Percentiles rank a stretch among this genome's conserved stretches.
phyloP scores from a whole-genome alignment of 2,113 vertebrate species.

The Pyxicephalus adspersus region DNA sequence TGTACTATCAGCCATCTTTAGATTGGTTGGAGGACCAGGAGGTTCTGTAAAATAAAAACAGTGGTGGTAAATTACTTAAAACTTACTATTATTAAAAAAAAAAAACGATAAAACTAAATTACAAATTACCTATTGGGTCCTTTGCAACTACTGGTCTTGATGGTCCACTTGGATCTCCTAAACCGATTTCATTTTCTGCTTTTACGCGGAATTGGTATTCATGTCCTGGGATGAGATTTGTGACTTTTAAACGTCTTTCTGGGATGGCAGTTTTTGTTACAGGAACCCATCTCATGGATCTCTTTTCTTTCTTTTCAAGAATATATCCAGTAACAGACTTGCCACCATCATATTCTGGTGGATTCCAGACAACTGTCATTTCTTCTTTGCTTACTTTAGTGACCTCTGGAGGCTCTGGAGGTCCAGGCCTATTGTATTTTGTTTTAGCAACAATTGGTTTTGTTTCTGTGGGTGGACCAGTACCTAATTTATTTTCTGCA shows the following conservation, averaged over 20 bases:
- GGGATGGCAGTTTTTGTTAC: constrained; percentile 87
- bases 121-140: constrained; percentile 86
- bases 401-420: constrained; percentile 90
- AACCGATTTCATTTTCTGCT: constrained; percentile 95
- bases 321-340: constrained; percentile 94
- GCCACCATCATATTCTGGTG: constrained; percentile 92
- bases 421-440: constrained; percentile 85
- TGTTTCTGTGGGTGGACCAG: constrained; percentile 91
- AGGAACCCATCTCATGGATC: constrained; percentile 86
- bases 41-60: constrained; percentile 78
- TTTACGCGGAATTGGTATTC: constrained; percentile 98
- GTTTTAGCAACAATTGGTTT: constrained; percentile 90
- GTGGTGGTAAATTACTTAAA: constrained; percentile 47
- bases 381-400: constrained; percentile 90
- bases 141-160: constrained; percentile 90
- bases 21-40: constrained; percentile 89
- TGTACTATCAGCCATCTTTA: constrained; percentile 92
- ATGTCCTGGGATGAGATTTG: constrained; percentile 88
- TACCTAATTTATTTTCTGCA: constrained; percentile 98
- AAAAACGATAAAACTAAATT: constrained; percentile 46
- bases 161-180: constrained; percentile 89
- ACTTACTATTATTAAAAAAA: constrained; percentile 2
- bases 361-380: constrained; percentile 93
- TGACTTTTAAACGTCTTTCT: constrained; percentile 84
- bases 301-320: constrained; percentile 92